Percentiles rank a stretch among this genome's conserved stretches.
Evolutionary conservation across 2,113 vertebrate genomes (phyloP).

Genomic region (Psephotus haematonotus): DNA sequence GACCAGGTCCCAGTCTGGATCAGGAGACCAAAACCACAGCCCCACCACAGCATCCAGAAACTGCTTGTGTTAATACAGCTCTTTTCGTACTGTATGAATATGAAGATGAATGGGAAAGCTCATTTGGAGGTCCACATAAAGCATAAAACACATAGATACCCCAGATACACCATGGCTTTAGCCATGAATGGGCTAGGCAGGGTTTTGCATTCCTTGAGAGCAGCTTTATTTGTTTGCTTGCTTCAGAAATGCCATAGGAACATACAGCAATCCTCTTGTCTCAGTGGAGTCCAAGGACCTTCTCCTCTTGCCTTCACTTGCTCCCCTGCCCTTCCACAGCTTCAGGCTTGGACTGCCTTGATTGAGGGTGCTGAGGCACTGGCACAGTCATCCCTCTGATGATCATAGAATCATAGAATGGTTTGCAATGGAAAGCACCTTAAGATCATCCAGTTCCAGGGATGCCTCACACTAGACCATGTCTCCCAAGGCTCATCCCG

Average conservation of each 20-base stretch:
- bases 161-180: neutral
- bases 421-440: neutral
- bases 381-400: neutral
- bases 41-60: neutral
- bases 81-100: neutral
- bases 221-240: neutral
- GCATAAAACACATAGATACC: neutral
- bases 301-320: neutral
- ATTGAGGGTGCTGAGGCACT: neutral
- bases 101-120: neutral
- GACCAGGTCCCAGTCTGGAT: neutral
- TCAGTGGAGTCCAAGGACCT: neutral
- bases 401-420: neutral
- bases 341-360: neutral
- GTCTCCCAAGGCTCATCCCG: neutral
- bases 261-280: neutral
- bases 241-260: neutral
- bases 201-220: neutral
- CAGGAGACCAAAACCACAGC: neutral
- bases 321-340: neutral
- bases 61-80: neutral
- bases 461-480: neutral
- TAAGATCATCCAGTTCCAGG: neutral
- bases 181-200: neutral
- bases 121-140: neutral